Conservation (phyloP, 1,140 invertebrate species). For the Dermatophagoides farinae region DNA sequence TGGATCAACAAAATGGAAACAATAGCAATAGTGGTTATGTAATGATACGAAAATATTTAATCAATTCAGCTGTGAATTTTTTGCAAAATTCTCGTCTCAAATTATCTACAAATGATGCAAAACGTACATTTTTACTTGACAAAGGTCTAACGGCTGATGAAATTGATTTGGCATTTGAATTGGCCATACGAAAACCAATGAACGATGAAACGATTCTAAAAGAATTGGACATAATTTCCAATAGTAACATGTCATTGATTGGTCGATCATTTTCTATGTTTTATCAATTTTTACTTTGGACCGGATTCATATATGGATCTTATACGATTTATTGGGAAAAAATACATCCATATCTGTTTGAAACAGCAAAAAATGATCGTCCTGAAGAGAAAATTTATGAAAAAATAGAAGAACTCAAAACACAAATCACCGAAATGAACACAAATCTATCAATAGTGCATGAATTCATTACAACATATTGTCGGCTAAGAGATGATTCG, state of each 20-base stretch:
- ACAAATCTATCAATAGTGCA: background rate
- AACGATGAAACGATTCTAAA: background rate
- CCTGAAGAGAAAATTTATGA: background rate
- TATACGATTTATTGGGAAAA: slow-evolving; percentile 12
- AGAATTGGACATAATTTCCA: background rate
- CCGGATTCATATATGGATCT: slow-evolving; percentile 10
- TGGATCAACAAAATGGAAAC: too few relatives aligned
- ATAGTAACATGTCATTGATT: background rate
- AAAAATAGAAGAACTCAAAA: slow-evolving; percentile 1
- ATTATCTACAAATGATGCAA: slow-evolving; percentile 45
- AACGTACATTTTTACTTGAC: slow-evolving; percentile 50
- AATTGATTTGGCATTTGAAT: slow-evolving; percentile 37
- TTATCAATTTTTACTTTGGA: background rate
- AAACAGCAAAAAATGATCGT: background rate
- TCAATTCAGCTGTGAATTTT: slow-evolving; percentile 64
- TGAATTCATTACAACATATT: background rate
- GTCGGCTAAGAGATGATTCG: background rate
- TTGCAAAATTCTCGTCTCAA: slow-evolving; percentile 58
- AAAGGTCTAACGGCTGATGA: slow-evolving; percentile 62
- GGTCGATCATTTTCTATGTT: background rate
- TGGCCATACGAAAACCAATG: background rate
- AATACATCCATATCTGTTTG: background rate
- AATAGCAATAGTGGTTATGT: background rate
- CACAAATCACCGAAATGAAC: background rate
- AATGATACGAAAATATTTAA: slow-evolving; percentile 24